Evolutionary conservation across 30 jellyfish, hydroid and myxozoan genomes (phyloP).

Genomic region (Aurelia aurita): DNA sequence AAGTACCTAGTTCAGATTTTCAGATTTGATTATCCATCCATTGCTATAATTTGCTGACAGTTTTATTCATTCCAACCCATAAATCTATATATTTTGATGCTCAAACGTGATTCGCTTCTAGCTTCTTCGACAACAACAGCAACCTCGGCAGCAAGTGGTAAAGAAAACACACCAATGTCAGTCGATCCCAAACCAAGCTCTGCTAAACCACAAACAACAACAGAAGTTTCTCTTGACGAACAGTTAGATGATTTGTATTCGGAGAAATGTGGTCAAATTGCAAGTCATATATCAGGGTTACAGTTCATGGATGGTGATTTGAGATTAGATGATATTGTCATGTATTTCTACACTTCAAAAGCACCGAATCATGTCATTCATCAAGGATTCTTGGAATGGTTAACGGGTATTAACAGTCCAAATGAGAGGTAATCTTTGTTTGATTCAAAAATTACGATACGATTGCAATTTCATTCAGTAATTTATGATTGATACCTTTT

Average conservation of each 20-base stretch:
- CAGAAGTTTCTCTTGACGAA: conserved; percentile 26
- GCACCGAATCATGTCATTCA: conserved; percentile 41
- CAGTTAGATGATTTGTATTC: conserved; percentile 12
- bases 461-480: too few relatives aligned
- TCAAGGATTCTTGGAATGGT: conserved; percentile 45
- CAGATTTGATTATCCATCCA: too few relatives aligned
- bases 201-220: background rate
- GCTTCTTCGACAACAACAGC: too few relatives aligned
- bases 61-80: too few relatives aligned
- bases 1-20: too few relatives aligned
- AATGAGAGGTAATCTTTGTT: conserved; percentile 26
- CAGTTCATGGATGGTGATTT: background rate
- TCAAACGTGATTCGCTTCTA: too few relatives aligned
- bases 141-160: background rate
- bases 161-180: conserved; percentile 35
- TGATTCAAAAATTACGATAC: too few relatives aligned
- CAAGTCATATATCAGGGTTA: background rate
- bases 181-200: conserved; percentile 12
- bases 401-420: background rate
- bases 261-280: conserved; percentile 4
- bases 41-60: too few relatives aligned
- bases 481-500: too few relatives aligned
- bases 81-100: too few relatives aligned
- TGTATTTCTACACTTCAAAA: conserved; percentile 31
- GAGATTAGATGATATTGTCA: conserved; percentile 22